phyloP scores from a whole-genome alignment of 2,888 invertebrate genomes.

The Scrobipalpa atriplicella region DNA sequence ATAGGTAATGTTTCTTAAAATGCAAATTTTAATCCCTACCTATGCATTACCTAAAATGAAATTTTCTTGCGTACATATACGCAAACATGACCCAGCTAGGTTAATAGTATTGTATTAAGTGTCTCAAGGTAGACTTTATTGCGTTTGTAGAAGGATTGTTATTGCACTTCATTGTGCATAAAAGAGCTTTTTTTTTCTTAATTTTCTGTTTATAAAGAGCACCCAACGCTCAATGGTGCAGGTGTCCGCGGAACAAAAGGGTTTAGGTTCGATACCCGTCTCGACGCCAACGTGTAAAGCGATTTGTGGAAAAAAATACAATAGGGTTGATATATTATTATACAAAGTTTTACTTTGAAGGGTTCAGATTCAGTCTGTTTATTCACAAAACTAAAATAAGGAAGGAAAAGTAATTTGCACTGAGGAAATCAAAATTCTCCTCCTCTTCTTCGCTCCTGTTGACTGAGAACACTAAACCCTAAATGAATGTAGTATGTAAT shows the following conservation, averaged over 20 bases:
- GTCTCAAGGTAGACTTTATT: background rate
- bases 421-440: background rate
- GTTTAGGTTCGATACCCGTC: conserved; percentile 68
- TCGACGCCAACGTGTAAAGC: conserved; percentile 53
- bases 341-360: background rate
- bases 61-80: too few relatives aligned
- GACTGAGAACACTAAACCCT: too few relatives aligned
- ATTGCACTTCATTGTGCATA: background rate
- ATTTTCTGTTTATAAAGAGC: conserved; percentile 58
- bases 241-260: conserved; percentile 76
- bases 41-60: too few relatives aligned
- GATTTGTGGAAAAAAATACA: conserved; percentile 48
- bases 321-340: background rate
- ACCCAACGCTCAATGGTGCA: conserved; percentile 74
- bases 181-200: conserved; percentile 46
- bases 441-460: too few relatives aligned
- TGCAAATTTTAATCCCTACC: too few relatives aligned
- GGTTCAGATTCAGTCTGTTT: background rate
- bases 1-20: too few relatives aligned
- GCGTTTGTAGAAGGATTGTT: background rate
- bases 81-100: background rate
- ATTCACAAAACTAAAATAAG: background rate
- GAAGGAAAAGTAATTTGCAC: background rate
- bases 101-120: background rate
- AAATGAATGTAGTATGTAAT: background rate